Evolutionary conservation across 2,888 invertebrate species (phyloP).

Genomic region (Hydrotaea cyrtoneurina): DNA sequence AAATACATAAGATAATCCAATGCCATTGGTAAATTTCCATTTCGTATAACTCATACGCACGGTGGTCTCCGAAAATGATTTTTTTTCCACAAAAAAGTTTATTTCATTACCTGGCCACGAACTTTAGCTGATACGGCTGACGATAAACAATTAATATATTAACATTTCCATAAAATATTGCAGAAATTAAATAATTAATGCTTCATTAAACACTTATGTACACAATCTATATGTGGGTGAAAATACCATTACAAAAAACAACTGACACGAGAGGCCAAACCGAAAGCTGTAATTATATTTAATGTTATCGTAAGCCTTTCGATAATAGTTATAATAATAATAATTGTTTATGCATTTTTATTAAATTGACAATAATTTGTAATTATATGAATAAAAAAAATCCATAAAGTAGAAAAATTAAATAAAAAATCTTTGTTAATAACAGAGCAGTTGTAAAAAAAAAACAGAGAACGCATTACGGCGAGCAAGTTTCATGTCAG

Average conservation of each 20-base stretch:
- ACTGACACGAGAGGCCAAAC: background rate
- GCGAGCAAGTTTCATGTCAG: background rate
- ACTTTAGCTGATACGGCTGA: background rate
- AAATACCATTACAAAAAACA: background rate
- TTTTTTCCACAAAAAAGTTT: background rate
- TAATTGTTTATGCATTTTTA: conserved; percentile 17
- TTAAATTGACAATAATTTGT: conserved; percentile 15
- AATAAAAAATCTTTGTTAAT: conserved; percentile 11
- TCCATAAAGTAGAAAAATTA: background rate
- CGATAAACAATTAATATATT: conserved; percentile 9
- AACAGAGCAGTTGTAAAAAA: background rate
- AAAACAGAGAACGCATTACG: background rate
- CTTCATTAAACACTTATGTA: conserved; percentile 24
- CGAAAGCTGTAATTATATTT: background rate
- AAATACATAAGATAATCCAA: too few relatives aligned
- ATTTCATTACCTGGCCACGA: conserved; percentile 13
- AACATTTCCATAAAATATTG: conserved; percentile 17
- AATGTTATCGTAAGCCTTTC: background rate
- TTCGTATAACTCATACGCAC: background rate
- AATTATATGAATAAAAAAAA: background rate
- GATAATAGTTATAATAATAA: background rate
- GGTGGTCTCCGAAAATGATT: too few relatives aligned
- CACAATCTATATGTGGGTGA: background rate
- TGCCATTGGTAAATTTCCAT: too few relatives aligned
- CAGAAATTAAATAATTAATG: conserved; percentile 33